phyloP scores from a whole-genome alignment of 2,113 vertebrate species.

The Tympanuchus pallidicinctus region DNA sequence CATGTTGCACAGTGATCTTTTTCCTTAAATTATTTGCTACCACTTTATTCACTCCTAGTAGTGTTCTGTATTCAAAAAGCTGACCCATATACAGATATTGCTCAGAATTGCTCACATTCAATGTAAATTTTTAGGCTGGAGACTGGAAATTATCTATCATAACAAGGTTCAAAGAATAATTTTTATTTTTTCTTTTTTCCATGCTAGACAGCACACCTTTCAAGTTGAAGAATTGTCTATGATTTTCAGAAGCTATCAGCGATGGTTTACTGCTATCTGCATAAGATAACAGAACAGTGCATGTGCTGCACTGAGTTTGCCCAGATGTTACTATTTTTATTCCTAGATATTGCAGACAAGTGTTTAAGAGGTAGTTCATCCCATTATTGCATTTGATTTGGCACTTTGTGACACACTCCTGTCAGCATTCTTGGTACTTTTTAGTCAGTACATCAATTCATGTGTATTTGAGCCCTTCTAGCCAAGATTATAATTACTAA shows the following conservation, averaged over 20 bases:
- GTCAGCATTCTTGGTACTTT: not conserved
- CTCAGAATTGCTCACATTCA: not conserved
- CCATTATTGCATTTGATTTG: not conserved
- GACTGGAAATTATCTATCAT: not conserved
- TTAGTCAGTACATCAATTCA: not conserved
- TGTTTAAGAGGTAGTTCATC: not conserved
- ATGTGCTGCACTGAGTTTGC: not conserved
- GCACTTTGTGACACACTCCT: not conserved
- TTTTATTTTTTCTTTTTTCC: not conserved
- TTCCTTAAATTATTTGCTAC: not conserved
- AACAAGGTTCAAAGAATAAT: not conserved
- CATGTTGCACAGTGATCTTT: not conserved
- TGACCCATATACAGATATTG: not conserved
- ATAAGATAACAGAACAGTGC: not conserved
- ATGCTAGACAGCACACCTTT: not conserved
- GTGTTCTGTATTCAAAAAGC: not conserved
- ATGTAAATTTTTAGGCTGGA: not conserved
- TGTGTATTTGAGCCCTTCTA: not conserved
- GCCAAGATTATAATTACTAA: not conserved
- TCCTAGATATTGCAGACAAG: not conserved
- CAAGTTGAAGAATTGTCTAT: not conserved
- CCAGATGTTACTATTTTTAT: constrained; percentile 35
- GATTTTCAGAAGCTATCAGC: not conserved
- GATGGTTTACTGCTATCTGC: not conserved
- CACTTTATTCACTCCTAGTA: not conserved